phyloP scores from a whole-genome alignment of 2,888 invertebrate genomes.

The Sycophila texana region DNA sequence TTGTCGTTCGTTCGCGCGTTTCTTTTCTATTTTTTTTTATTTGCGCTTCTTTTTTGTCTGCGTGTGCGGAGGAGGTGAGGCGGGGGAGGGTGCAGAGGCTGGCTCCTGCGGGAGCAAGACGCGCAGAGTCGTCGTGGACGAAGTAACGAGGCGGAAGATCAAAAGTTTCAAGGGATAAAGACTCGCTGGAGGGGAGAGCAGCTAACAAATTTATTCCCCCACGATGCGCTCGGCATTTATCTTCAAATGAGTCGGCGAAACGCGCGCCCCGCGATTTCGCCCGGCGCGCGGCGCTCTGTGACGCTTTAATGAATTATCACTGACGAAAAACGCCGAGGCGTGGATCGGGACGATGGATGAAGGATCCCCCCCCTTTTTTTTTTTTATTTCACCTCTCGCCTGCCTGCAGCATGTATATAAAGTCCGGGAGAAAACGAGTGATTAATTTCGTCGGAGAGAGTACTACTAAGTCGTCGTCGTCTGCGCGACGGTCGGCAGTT shows the following conservation, averaged over 20 bases:
- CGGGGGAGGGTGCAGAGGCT: no score
- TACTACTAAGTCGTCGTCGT: no score
- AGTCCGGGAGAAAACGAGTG: no score
- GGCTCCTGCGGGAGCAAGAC: not conserved
- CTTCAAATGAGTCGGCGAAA: constrained; percentile 12
- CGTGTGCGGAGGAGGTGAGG: not conserved
- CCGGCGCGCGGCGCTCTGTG: not conserved
- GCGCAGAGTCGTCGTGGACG: not conserved
- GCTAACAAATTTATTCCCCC: not conserved
- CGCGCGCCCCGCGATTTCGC: not conserved
- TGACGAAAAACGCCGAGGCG: no score
- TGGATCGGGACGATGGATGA: no score
- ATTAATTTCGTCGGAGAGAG: no score
- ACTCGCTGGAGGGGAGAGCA: not conserved
- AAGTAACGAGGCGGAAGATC: not conserved
- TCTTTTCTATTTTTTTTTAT: not conserved
- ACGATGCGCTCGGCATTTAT: not conserved
- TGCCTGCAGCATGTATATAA: no score
- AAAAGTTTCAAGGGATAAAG: not conserved
- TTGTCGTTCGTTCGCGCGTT: not conserved
- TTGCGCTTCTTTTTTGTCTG: not conserved
- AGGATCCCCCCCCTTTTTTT: no score
- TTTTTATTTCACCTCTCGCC: no score
- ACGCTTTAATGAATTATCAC: no score
- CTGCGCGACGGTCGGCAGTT: no score